phyloP scores from a whole-genome alignment of 2,797 vertebrate species.

The Brachyalestes nurse region DNA sequence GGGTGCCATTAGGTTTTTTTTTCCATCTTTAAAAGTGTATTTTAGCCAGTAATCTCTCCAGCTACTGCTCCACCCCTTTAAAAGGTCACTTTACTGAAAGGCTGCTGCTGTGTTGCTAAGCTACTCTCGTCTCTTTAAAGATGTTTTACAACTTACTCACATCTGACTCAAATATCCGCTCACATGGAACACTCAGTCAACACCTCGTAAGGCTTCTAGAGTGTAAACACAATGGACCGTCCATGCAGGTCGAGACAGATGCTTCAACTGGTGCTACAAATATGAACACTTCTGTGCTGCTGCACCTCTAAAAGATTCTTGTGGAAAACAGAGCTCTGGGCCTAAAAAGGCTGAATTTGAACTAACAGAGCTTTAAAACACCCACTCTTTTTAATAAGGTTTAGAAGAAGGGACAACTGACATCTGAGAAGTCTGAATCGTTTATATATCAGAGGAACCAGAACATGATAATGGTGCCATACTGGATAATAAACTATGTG shows the following conservation, averaged over 20 bases:
- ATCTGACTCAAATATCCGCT: slow-evolving; percentile 68
- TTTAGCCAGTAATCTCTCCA: slow-evolving; percentile 44
- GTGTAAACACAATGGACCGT: slow-evolving; percentile 3
- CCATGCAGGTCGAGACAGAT: not conserved
- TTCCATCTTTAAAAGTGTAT: slow-evolving; percentile 32
- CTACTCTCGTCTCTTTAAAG: slow-evolving; percentile 50
- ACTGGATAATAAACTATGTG: slow-evolving; percentile 48
- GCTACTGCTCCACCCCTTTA: slow-evolving; percentile 69
- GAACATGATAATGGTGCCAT: slow-evolving; percentile 34
- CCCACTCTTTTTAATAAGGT: not conserved
- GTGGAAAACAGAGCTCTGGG: not conserved
- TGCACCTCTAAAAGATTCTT: not conserved
- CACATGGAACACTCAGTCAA: slow-evolving; percentile 62
- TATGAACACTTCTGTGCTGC: not conserved
- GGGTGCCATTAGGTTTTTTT: slow-evolving; percentile 34
- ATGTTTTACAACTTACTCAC: slow-evolving; percentile 56
- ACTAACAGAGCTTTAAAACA: not conserved
- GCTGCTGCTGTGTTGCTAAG: slow-evolving; percentile 61
- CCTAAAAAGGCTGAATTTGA: not conserved
- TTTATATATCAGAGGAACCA: slow-evolving; percentile 29
- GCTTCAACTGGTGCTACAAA: not conserved
- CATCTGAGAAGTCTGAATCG: not conserved
- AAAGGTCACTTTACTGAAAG: slow-evolving; percentile 71
- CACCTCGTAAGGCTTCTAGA: slow-evolving; percentile 60
- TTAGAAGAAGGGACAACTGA: not conserved